phyloP scores from a whole-genome alignment of 1,140 invertebrate species.

The Eueides isabella region DNA sequence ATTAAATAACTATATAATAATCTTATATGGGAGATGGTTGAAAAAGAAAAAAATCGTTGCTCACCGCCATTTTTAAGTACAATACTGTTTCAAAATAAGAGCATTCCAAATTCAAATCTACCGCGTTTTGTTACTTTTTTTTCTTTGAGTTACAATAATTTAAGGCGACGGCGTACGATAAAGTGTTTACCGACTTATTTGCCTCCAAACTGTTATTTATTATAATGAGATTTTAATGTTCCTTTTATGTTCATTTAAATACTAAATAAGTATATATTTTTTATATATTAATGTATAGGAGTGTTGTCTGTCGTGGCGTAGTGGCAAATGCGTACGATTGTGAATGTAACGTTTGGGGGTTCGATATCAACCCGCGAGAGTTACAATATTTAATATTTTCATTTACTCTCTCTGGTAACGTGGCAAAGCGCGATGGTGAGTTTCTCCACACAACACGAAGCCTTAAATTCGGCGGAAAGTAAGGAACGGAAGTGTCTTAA shows the following conservation, averaged over 20 bases:
- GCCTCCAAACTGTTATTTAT: slow-evolving; percentile 42
- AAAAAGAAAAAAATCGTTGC: background rate
- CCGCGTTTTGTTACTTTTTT: slow-evolving; percentile 51
- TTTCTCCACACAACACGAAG: no score
- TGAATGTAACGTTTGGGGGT: no score
- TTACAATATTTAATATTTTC: no score
- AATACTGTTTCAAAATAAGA: slow-evolving; percentile 56
- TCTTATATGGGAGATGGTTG: no score
- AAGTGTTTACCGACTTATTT: slow-evolving; percentile 72
- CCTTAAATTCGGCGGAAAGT: no score
- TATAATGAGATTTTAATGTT: slow-evolving; percentile 29
- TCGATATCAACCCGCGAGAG: no score
- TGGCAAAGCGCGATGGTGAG: no score
- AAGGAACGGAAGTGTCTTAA: no score
- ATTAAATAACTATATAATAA: no score
- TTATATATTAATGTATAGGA: background rate
- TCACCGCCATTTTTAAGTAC: slow-evolving; percentile 36
- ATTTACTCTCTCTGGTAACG: no score
- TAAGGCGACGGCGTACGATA: slow-evolving; percentile 58
- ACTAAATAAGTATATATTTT: background rate
- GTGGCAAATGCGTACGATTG: no score
- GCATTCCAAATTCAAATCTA: slow-evolving; percentile 59
- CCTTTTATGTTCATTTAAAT: slow-evolving; percentile 10
- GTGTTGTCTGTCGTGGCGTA: background rate
- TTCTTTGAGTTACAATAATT: slow-evolving; percentile 45